Evolutionary conservation across 2,888 invertebrate genomes (phyloP), one percentile per base, ranked within the genome.

Genomic region (Scaptomyza polygonia): DNA sequence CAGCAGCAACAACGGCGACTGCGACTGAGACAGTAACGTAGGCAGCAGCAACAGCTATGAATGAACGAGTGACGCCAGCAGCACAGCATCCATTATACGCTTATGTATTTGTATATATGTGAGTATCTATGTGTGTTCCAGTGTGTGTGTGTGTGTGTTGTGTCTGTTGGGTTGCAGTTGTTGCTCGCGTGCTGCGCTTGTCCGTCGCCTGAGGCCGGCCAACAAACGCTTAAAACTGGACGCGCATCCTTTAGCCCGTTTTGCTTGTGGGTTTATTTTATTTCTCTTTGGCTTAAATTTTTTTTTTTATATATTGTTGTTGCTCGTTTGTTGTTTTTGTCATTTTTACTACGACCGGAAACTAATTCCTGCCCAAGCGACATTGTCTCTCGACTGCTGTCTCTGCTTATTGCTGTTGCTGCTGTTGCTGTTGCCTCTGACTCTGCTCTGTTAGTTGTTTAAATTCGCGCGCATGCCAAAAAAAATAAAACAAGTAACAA

Each of bases 281-380:
- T 63, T 71, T 72, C 61, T 42, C 70, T 74, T 53, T 56, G 8
- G 25, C 14, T 8, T 25, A n/a, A n/a, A n/a, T 39, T 30, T 3
- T 21, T 16, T 32, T 14, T 16, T 54, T 42, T 42, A n/a, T n/a
- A n/a, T n/a, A n/a, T n/a, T n/a, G 45, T 39, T 67, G 71, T 47
- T 48, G 66, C 25, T 66, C 62, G 39, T 65, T 51, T 61, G 54
- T 77, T 73, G 70, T 77, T 86, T 79, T 77, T 85, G 85, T 83
- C 80, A 87, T 87, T 81, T 85, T 78, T 86, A 79, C 86, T 84
- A 86, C 83, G 87, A 88, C 88, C 88, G 88, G 87, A 88, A 88
- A 87, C 88, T 88, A 86, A 86, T 87, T 85, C 85, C 86, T 79
- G 83, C 80, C 63, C 83, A 78, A 78, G 59, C 72, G 69, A 79